phyloP scores from a whole-genome alignment of 2,888 invertebrate species.

The Synanthedon vespiformis region DNA sequence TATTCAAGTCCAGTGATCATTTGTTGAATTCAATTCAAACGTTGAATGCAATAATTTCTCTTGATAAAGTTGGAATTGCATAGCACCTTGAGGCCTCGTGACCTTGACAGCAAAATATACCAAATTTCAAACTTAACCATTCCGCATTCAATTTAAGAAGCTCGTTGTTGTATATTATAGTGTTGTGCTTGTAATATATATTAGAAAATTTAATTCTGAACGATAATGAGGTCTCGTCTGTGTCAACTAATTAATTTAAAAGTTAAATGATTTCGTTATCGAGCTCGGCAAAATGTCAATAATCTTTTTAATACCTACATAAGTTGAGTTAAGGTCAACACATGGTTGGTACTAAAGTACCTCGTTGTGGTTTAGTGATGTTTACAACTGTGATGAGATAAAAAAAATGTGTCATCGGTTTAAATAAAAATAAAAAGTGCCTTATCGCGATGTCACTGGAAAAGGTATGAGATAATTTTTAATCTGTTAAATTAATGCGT shows the following conservation, averaged over 20 bases:
- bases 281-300: no score
- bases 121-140: conserved; percentile 46
- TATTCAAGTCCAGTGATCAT: not conserved
- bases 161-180: conserved; percentile 3
- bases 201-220: no score
- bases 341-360: no score
- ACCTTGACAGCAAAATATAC: conserved; percentile 35
- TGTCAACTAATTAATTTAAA: no score
- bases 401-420: conserved; percentile 39
- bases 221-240: no score
- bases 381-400: conserved; percentile 24
- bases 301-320: no score
- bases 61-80: conserved; percentile 37
- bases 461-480: conserved; percentile 39
- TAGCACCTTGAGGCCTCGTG: conserved; percentile 38
- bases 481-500: not conserved
- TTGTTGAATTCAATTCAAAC: no score
- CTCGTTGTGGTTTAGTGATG: not conserved
- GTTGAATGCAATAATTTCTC: conserved; percentile 45
- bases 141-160: conserved; percentile 31
- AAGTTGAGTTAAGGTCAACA: no score
- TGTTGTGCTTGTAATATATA: not conserved
- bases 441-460: conserved; percentile 48
- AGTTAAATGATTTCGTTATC: no score
- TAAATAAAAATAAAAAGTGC: conserved; percentile 16